Base-by-base conservation (phyloP, 2,113 vertebrate species). In the Chinchilla lanigera region DNA sequence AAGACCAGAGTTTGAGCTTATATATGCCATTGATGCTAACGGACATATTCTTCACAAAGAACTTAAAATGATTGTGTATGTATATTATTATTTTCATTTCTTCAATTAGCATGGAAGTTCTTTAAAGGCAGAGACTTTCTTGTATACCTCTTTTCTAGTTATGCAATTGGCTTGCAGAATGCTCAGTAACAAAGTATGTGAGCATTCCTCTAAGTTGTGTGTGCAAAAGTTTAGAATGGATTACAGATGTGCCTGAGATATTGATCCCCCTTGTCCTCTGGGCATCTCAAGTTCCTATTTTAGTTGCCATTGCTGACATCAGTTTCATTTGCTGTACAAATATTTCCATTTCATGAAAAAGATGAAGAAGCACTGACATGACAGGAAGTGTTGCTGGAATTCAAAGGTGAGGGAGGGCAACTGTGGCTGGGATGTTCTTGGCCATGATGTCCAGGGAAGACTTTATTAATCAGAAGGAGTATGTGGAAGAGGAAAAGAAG, bases 1-100 rank as follows among this genome's bases (percentile, higher is more conserved):
- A 78, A 90, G 63, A 44, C 9, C 78, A 94, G 52, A 86, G 35
- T 93, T 47, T 81, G 85, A 75, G 58, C 13, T 13, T 81, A 22
- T 52, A 19, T 54, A 28, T 13, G 16, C 35, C 17, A 30, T 69
- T 71, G 2, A 86, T 63, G 75, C 58, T 67, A 83, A 89, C 90
- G 19, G 11, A 26, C 44, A 52, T 35, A 17, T 56, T 93, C 61
- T 87, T 69, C 71, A 52, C 80, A 38, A 60, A 86, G 56, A 82
- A 61, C 30, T 86, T 81, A 60, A 86, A 94, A 77, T 54, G 28
- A 47, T 22, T 73, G 14, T 71, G 19, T 26, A 22, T 33, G 11
- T 52, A 30, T 47, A 11, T 63, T 56, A 24, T 84, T 17, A 41
- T 28, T 75, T 44, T 44, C 47, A 1, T 17, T 95, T 86, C 56